Percentiles rank a stretch among this genome's conserved stretches.
Conservation (phyloP, 2,888 invertebrate genomes). For the Agrotis clavis region DNA sequence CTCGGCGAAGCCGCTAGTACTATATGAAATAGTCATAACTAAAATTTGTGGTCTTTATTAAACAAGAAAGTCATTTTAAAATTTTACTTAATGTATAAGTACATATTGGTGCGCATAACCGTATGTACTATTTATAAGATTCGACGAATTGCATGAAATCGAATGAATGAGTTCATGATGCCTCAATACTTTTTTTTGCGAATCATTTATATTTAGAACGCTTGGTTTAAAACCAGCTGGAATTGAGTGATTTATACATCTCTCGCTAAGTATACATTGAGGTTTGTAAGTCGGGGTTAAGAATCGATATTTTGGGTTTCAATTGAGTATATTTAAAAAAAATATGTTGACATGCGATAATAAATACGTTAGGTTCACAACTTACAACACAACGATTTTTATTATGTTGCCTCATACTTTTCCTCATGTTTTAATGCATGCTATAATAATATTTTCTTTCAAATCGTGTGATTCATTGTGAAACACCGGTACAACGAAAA, state of each 20-base stretch:
- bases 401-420: background rate
- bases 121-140: constrained; percentile 72
- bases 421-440: background rate
- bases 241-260: constrained; percentile 39
- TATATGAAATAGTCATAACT: too few species aligned
- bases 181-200: constrained; percentile 43
- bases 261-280: constrained; percentile 33
- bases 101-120: too few species aligned
- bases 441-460: background rate
- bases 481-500: constrained; percentile 6
- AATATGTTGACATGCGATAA: background rate
- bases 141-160: constrained; percentile 68
- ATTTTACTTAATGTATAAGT: too few species aligned
- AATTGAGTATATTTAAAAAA: background rate
- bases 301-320: background rate
- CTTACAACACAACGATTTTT: background rate
- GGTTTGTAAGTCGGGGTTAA: constrained; percentile 17
- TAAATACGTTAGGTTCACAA: background rate
- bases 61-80: too few species aligned
- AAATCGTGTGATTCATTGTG: background rate
- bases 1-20: too few species aligned
- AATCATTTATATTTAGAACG: constrained; percentile 50
- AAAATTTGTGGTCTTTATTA: too few species aligned
- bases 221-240: constrained; percentile 48
- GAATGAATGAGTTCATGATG: constrained; percentile 62